Percentiles rank a stretch among this genome's conserved stretches.
phyloP scores from a whole-genome alignment of 2,888 invertebrate genomes.

The Drosophila cognata region DNA sequence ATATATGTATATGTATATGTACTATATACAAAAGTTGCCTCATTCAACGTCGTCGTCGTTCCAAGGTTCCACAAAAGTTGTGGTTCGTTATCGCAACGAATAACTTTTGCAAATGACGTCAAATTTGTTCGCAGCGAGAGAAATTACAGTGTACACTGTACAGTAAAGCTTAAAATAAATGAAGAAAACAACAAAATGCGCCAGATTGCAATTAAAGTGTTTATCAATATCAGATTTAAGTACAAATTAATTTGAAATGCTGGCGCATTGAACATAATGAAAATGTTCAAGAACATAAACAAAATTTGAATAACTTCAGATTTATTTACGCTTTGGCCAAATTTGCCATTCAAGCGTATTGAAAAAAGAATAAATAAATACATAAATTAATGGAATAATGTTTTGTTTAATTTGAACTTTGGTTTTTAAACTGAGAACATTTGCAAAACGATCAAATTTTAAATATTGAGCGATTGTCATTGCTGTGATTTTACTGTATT shows the following conservation, averaged over 20 bases:
- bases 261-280: background rate
- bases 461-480: no score
- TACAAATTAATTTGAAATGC: background rate
- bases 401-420: background rate
- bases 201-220: background rate
- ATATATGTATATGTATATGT: background rate
- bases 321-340: background rate
- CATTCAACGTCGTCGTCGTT: constrained; percentile 36
- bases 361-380: no score
- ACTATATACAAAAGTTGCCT: constrained; percentile 24
- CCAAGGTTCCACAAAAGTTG: constrained; percentile 52
- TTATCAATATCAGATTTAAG: background rate
- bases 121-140: constrained; percentile 51
- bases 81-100: constrained; percentile 62
- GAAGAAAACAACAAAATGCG: background rate
- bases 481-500: no score
- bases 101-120: constrained; percentile 76
- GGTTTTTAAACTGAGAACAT: background rate
- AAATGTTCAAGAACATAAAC: background rate
- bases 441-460: background rate
- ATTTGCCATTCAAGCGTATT: background rate
- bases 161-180: background rate
- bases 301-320: background rate
- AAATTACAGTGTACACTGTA: constrained; percentile 19
- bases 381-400: background rate